Base-by-base conservation (phyloP, 1,140 invertebrate species). In the Drosophila kanapiae region DNA sequence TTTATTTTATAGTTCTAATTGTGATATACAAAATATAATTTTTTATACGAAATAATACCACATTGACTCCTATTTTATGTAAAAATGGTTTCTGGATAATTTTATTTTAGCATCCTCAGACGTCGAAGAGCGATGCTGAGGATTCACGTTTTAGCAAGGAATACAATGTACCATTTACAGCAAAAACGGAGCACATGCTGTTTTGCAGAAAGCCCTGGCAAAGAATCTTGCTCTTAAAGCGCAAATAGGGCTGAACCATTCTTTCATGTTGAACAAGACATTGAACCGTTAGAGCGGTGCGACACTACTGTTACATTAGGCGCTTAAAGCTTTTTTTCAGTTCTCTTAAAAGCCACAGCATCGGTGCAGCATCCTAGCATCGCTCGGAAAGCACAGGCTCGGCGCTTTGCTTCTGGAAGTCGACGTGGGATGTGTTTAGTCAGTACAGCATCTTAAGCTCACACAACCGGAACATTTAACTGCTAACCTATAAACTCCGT, bases 341-440 rank as follows among this genome's bases (percentile, higher is more conserved):
- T 49, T 33, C 82, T 84, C 79, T 80, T 82, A 82, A 80, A 61
- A 67, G 49, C n/a, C 31, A 31, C 8, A 10, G 4, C 27, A 38
- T 45, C 43, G 49, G 35, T 29, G 35, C 54, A 78, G 60, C 63
- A 70, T 67, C 78, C 61, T 49, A 51, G n/a, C n/a, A 14, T 31
- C 18, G 9, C 7, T 27, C 58, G 68, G 62, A 40, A 65, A 72
- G 49, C 61, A 68, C 67, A 54, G 18, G 43, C 42, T 71, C 58
- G 60, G 54, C 60, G 35, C 54, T 37, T 65, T 37, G 29, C 37
- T 16, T 57, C 29, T 49, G 35, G 27, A 18, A 74, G 67, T 35
- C 47, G 51, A 40, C 6, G 45, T 18, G 7, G 31, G 35, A 61
- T 49, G 37, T 42, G 57, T 43, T 45, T 18, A 40, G 31, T 80